These are phyloP conservation scores for Odontamblyopus lacepedii DNA, from an alignment of 2,797 vertebrate species.

Conservation along the genomic window DNA sequence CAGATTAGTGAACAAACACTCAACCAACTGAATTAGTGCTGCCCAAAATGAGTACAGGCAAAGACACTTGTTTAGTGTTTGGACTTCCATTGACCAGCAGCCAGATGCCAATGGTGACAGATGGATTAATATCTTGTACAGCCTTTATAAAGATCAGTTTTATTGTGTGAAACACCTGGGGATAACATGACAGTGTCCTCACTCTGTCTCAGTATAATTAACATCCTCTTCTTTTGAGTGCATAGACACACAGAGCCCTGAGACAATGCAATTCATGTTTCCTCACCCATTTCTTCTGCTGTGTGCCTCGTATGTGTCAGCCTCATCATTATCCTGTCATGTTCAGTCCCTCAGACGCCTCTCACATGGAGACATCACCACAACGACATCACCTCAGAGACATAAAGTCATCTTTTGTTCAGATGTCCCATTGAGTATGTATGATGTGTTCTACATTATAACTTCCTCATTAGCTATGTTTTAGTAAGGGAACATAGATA, in stretches of 20 bases:
- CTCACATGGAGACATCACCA: constrained; percentile 49
- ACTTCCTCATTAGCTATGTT: constrained; percentile 13
- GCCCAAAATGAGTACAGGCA: no score
- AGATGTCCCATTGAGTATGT: neutral
- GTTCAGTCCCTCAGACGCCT: constrained; percentile 49
- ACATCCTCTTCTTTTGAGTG: constrained; percentile 35
- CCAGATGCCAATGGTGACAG: neutral
- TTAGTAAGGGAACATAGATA: neutral
- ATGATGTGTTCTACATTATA: constrained; percentile 10
- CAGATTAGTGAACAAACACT: no score
- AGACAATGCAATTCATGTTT: constrained; percentile 18
- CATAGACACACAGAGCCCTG: neutral
- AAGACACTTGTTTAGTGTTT: neutral
- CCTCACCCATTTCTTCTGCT: constrained; percentile 33
- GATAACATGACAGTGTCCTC: constrained; percentile 41
- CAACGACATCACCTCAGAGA: constrained; percentile 37
- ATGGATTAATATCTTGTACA: neutral
- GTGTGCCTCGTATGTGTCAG: constrained; percentile 54
- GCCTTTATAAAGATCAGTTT: constrained; percentile 43
- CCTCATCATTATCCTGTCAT: constrained; percentile 65
- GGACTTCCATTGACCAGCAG: neutral
- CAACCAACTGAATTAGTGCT: no score
- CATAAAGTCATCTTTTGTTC: constrained; percentile 24
- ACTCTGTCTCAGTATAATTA: constrained; percentile 67
- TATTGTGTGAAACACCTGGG: constrained; percentile 64